A percentile compares a stretch with the other conserved stretches of the same genome.
Conservation (phyloP, 2,797 vertebrate species). For the Oreonectes daqikongensis region DNA sequence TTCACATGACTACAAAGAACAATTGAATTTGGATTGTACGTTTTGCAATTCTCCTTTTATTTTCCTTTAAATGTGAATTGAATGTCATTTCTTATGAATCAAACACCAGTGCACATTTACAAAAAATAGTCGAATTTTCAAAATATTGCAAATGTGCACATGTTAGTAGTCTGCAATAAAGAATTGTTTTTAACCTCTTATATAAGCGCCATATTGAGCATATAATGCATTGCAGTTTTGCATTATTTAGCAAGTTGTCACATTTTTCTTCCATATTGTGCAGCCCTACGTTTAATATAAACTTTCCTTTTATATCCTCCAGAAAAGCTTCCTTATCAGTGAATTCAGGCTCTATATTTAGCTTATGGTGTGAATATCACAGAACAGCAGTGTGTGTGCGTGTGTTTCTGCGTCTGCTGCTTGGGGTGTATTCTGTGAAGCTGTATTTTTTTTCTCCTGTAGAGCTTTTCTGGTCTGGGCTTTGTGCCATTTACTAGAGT, state of each 20-base stretch:
- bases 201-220: too few species aligned
- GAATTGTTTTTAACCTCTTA: too few species aligned
- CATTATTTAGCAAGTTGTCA: too few species aligned
- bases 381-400: constrained; percentile 7
- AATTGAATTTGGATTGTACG: too few species aligned
- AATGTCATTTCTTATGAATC: too few species aligned
- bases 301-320: background rate
- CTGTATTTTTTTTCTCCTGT: constrained; percentile 6
- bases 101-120: too few species aligned
- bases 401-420: background rate
- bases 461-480: constrained; percentile 15
- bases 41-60: background rate
- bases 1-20: background rate
- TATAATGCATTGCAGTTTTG: too few species aligned
- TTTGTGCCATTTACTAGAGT: constrained; percentile 14
- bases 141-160: too few species aligned
- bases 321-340: constrained; percentile 1
- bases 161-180: too few species aligned
- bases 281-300: background rate
- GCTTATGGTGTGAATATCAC: background rate
- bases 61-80: too few species aligned
- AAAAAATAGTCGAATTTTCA: too few species aligned
- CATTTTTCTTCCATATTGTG: too few species aligned
- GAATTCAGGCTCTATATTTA: constrained; percentile 21
- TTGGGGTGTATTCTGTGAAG: background rate